Base-by-base conservation (phyloP, 1,140 invertebrate species). In the Drosophila pseudoananassae region DNA sequence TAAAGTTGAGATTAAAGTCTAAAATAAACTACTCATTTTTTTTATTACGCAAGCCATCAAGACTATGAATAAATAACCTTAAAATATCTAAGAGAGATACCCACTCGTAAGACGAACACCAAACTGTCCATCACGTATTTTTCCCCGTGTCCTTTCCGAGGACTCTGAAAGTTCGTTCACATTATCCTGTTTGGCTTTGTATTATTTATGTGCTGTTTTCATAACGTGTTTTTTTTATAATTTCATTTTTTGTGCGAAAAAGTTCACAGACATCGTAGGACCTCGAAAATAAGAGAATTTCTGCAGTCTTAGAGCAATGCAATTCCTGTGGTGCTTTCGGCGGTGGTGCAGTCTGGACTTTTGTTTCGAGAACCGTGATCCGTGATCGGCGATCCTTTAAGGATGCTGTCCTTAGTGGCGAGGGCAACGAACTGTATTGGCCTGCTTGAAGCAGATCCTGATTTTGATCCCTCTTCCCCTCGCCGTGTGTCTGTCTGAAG, bases 361-460 rank as follows among this genome's bases (percentile, higher is more conserved):
- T 87, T 85, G 82, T 85, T 75, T 47, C 43, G 38, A 53, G 43
- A 20, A 10, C 43, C n/a, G 33, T 36, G 51, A 52, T 74, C 50
- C 46, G 43, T 52, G 40, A 17, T 17, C 40, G 15, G 31, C 33
- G 51, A 52, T 74, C 50, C 57, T 53, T 66, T 61, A 56, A 79
- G 75, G 81, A 83, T 51, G 38, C 20, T 51, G 43, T n/a, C 40
- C 40, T 43, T 17, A 43, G 14, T 49, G 33, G 49, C n/a, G 64
- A 82, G 82, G 80, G 82, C 82, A 87, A 88, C 70, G 82, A 87
- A 87, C 82, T 82, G 47, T 12, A 40, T 66, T 78, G 76, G 59
- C 60, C 57, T 63, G 53, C 59, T 54, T 71, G 53, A 47, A 29
- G 23, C 45, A 36, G 60, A 65, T 65, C 58, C 59, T 63, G 65